A percentile compares a stretch with the other conserved stretches of the same genome.
Conservation (phyloP, 1,140 invertebrate genomes). For the Cydia amplana region DNA sequence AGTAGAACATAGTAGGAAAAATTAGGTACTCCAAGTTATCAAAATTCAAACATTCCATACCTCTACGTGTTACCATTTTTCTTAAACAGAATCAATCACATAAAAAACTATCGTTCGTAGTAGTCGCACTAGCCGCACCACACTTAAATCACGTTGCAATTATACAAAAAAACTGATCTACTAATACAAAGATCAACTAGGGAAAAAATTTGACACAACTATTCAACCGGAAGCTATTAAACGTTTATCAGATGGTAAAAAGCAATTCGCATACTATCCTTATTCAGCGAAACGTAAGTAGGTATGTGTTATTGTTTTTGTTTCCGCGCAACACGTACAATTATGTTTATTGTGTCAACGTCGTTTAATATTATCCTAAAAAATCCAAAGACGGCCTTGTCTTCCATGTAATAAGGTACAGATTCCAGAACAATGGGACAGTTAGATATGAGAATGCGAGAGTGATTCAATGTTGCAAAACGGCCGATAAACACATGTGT, state of each 20-base stretch:
- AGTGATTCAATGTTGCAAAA: conserved; percentile 42
- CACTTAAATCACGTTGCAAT: conserved; percentile 7
- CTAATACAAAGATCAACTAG: background rate
- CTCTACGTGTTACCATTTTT: background rate
- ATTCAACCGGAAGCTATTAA: conserved; percentile 43
- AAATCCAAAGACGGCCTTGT: background rate
- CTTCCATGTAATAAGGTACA: background rate
- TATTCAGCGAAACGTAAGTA: conserved; percentile 59
- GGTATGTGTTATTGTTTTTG: conserved; percentile 52
- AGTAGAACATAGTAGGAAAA: too few species aligned
- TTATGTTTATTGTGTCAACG: background rate
- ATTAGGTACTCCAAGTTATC: too few species aligned
- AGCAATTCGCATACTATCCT: conserved; percentile 47
- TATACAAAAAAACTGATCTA: background rate
- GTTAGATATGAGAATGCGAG: conserved; percentile 1
- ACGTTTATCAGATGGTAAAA: conserved; percentile 60
- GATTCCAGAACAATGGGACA: background rate
- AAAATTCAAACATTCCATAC: background rate
- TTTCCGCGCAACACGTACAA: conserved; percentile 39
- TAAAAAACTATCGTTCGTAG: background rate
- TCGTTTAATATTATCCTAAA: background rate
- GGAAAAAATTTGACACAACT: background rate
- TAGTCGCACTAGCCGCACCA: background rate
- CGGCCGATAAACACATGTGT: conserved; percentile 48
- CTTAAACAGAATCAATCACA: background rate